phyloP scores from a whole-genome alignment of 2,888 invertebrate genomes.

The Anoplius nigerrimus region DNA sequence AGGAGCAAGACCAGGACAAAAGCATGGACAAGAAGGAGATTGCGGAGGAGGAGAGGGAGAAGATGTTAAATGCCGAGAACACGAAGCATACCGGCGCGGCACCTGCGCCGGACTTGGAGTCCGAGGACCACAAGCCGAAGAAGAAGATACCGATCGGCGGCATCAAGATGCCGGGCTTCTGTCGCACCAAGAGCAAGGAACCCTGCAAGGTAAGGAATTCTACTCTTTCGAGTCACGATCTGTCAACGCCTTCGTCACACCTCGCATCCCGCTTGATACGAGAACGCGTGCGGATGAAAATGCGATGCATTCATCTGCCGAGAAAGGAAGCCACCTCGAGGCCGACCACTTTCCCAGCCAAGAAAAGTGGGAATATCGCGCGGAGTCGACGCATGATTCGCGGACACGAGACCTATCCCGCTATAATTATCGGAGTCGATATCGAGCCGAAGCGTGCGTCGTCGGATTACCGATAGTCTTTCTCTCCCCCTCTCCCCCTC shows the following conservation, averaged over 20 bases:
- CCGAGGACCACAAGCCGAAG: slow-evolving; percentile 77
- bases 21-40: slow-evolving; percentile 73
- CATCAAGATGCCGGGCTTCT: slow-evolving; percentile 92
- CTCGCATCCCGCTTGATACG: no score
- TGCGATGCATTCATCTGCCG: no score
- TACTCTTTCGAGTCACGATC: no score
- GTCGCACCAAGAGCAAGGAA: slow-evolving; percentile 85
- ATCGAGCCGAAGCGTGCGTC: no score
- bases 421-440: no score
- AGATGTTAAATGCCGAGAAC: slow-evolving; percentile 81
- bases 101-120: slow-evolving; percentile 73
- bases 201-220: slow-evolving; percentile 82
- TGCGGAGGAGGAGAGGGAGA: slow-evolving; percentile 77
- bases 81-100: slow-evolving; percentile 76
- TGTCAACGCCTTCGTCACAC: no score
- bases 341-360: no score
- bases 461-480: background rate
- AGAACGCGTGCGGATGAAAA: no score
- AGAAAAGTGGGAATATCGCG: no score
- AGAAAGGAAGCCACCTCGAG: no score
- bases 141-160: slow-evolving; percentile 91
- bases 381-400: no score
- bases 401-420: no score
- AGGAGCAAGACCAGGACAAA: slow-evolving; percentile 56
- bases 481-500: background rate